Evolutionary conservation across 2,888 invertebrate genomes (phyloP), one percentile per base, ranked within the genome.

Genomic region (Pyrochroa serraticornis): DNA sequence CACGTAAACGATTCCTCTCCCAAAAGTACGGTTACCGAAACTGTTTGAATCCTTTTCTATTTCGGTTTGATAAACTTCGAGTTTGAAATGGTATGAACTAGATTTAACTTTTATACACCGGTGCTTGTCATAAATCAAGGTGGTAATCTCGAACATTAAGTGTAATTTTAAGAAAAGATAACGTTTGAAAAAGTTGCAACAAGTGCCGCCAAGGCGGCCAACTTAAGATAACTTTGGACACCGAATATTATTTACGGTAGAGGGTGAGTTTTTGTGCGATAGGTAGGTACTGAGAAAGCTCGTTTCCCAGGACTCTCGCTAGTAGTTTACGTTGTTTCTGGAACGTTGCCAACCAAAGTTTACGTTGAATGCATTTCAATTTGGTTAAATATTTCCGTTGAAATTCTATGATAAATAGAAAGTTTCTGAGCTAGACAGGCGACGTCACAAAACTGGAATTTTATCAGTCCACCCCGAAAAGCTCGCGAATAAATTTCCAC

Each of bases 281-380:
- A 38, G 34, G 31, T 22, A 22, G 3, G 22, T 5, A 2, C 22
- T n/a, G 13, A 46, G 30, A 54, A 54, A 47, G 41, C 31, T 46
- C 10, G 47, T 48, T 54, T 48, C 22, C 47, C 31, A 42, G 6
- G 14, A 14, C 13, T 42, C 35, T 41, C 42, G 41, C 50, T 30
- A 42, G 22, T 9, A 30, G 37, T n/a, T 14, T 37, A 13, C 33
- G 35, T 12, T 44, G 51, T 36, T 43, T 44, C 35, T 51, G 51
- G 51, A 43, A 44, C 36, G 8, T 32, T 44, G 8, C 51, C 51
- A 54, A 37, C 12, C n/a, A 12, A 35, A 13, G 33, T 53, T 52
- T 39, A 46, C 53, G 38, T 53, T 39, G 34, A 53, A 46, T 53
- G 53, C 53, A 46, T 46, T 46, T 39, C 46, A 53, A 41, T 53